Base-by-base conservation (phyloP, 2,888 invertebrate species). In the Epicampocera succincta region DNA sequence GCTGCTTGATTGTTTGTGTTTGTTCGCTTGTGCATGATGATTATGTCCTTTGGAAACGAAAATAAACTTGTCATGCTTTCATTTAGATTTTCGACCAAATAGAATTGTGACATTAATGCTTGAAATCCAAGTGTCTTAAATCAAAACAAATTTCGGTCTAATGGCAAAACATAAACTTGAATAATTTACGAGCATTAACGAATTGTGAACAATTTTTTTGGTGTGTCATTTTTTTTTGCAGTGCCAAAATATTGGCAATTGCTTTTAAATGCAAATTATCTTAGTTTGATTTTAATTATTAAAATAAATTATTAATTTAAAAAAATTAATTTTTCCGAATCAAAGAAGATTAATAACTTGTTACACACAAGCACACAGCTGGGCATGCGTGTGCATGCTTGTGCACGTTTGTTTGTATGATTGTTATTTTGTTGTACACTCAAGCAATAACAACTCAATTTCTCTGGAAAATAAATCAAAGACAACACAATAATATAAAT, bases 71-170 rank as follows among this genome's bases (percentile, higher is more conserved):
- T 52, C 58, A 42, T 42, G 58, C 17, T 42, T 48, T 65, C 42
- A 3, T 66, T 58, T 40, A 12, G n/a, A 44, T 38, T 65, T 65
- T 65, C 48, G n/a, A 17, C 56, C 48, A 33, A 19, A 29, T 3
- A 9, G 46, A 12, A 60, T n/a, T 75, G 29, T 42, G n/a, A 29
- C 42, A 15, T 25, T 46, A 74, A 56, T 58, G 46, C 42, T 25
- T 42, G 9, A 48, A 58, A 66, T 58, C 48, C 48, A 33, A 42
- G 17, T 52, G 42, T 50, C 50, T 60, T n/a, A 66, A 66, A 50
- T 58, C 40, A 29, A 25, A 72, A 54, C 44, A 19, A 58, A 40
- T 17, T 12, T 19, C 50, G 19, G 8, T 33, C 13, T 61, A 63
- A 54, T 46, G 21, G 9, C 33, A 54, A 33, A 33, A 42, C n/a